Evolutionary conservation across 2,113 vertebrate genomes (phyloP).

Genomic region (Pao palembangensis): DNA sequence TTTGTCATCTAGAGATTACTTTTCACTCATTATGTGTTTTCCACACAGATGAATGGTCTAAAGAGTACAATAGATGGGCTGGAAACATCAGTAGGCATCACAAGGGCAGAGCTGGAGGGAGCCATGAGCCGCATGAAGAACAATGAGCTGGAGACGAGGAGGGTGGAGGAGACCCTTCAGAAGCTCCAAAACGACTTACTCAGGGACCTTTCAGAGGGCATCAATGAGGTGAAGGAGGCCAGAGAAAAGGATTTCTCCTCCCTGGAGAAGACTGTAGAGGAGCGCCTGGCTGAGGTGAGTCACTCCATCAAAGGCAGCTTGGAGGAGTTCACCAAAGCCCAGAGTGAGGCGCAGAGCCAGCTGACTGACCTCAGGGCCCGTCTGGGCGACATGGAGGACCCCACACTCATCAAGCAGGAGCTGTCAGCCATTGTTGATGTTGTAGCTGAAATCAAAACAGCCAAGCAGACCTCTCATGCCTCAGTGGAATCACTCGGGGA

Average conservation of each 20-base stretch:
- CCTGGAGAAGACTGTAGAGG: slow-evolving; percentile 88
- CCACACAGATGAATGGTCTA: slow-evolving; percentile 81
- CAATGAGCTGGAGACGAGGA: slow-evolving; percentile 83
- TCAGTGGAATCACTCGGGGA: slow-evolving; percentile 75
- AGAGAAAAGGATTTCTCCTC: slow-evolving; percentile 87
- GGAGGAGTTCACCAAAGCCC: slow-evolving; percentile 83
- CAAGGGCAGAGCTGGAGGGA: slow-evolving; percentile 81
- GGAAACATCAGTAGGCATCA: slow-evolving; percentile 79
- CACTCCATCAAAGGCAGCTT: slow-evolving; percentile 88
- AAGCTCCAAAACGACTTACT: slow-evolving; percentile 90
- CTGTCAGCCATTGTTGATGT: slow-evolving; percentile 73
- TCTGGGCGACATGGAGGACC: slow-evolving; percentile 74
- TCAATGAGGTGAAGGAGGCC: slow-evolving; percentile 88
- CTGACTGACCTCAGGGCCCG: slow-evolving; percentile 81
- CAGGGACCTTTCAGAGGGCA: slow-evolving; percentile 85
- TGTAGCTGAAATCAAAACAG: slow-evolving; percentile 76
- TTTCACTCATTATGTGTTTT: slow-evolving; percentile 14
- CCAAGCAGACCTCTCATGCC: slow-evolving; percentile 68
- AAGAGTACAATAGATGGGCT: slow-evolving; percentile 77
- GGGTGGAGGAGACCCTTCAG: slow-evolving; percentile 88
- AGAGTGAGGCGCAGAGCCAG: slow-evolving; percentile 84
- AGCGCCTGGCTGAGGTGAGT: slow-evolving; percentile 87
- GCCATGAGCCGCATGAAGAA: slow-evolving; percentile 78
- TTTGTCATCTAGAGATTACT: no score
- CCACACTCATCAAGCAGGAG: slow-evolving; percentile 71